These are phyloP conservation scores for Eptatretus atami DNA, from an alignment of 2,797 vertebrate species.

Conservation along the genomic window DNA sequence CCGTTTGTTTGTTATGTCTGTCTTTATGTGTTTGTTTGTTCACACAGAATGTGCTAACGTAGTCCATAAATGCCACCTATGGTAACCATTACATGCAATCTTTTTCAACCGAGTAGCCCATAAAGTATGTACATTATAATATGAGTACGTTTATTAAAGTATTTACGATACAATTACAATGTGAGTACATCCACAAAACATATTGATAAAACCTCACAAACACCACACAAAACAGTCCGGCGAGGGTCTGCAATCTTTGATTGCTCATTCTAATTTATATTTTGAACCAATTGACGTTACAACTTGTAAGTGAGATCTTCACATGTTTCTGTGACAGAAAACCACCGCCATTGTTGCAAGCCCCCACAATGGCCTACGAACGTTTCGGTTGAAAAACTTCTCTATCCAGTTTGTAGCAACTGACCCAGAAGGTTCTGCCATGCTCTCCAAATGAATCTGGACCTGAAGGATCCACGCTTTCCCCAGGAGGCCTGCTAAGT, in stretches of 20 bases:
- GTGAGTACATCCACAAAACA: too few relatives aligned
- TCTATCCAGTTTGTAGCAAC: conserved; percentile 30
- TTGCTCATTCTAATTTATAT: too few relatives aligned
- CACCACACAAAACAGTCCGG: too few relatives aligned
- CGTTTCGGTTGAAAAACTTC: conserved; percentile 37
- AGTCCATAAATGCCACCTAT: too few relatives aligned
- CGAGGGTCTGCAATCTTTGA: too few relatives aligned
- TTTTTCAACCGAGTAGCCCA: too few relatives aligned
- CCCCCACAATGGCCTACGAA: conserved; percentile 16
- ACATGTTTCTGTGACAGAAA: conserved; percentile 24
- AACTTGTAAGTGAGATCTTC: conserved; percentile 10
- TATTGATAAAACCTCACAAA: too few relatives aligned
- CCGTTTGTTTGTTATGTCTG: conserved; percentile 6
- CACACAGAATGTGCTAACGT: too few relatives aligned
- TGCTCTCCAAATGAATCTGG: conserved; percentile 24
- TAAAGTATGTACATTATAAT: too few relatives aligned
- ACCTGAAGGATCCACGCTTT: conserved; percentile 19
- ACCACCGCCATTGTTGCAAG: conserved; percentile 27
- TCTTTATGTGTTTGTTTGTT: conserved; percentile 4
- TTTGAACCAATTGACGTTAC: conserved; percentile 10
- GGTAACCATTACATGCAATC: too few relatives aligned
- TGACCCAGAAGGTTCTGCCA: conserved; percentile 31
- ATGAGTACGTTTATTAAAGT: too few relatives aligned
- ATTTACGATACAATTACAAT: too few relatives aligned
- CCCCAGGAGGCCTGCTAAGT: conserved; percentile 34